Conservation (phyloP, 2,888 invertebrate species). For the Priocnemis perturbator region DNA sequence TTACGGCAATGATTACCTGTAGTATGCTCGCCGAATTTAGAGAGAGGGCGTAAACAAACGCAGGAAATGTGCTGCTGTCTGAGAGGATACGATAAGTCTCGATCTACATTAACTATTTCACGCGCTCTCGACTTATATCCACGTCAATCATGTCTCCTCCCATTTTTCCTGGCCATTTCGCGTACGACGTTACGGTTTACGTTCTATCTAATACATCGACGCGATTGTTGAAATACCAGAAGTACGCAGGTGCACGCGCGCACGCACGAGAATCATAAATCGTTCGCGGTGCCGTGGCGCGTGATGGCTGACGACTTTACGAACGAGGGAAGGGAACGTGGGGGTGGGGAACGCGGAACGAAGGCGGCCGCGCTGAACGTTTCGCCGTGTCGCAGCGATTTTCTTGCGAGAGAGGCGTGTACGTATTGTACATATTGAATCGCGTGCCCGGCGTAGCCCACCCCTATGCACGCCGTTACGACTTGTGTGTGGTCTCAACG, state of each 20-base stretch:
- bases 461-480: conserved; percentile 50
- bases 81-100: too few species aligned
- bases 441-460: conserved; percentile 64
- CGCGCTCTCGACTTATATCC: too few species aligned
- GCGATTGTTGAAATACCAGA: too few species aligned
- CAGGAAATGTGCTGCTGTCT: too few species aligned
- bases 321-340: background rate
- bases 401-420: conserved; percentile 33
- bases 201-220: too few species aligned
- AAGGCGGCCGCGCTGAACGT: background rate
- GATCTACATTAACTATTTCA: too few species aligned
- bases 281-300: background rate
- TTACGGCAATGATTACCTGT: too few species aligned
- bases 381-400: conserved; percentile 48
- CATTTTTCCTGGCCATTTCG: too few species aligned
- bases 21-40: too few species aligned
- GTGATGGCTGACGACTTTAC: background rate
- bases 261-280: background rate
- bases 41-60: too few species aligned
- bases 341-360: background rate
- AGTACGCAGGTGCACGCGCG: background rate
- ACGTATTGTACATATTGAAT: conserved; percentile 52
- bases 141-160: too few species aligned
- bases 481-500: conserved; percentile 57
- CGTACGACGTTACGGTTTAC: too few species aligned